Conservation (phyloP, 2,888 invertebrate species). For the Criorhina ranunculi region DNA sequence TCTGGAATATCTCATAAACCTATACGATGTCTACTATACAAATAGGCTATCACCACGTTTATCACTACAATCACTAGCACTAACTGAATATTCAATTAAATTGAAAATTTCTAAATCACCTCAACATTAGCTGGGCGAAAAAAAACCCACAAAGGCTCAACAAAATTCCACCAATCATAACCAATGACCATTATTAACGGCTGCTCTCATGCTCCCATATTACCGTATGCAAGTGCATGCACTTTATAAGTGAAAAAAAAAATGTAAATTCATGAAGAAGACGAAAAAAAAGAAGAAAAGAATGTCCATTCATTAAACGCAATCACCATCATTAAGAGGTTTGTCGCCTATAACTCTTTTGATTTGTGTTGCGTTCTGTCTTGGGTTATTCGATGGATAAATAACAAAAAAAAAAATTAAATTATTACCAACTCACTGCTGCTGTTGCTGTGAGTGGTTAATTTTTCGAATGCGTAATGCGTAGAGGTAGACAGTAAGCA, state of each 20-base stretch:
- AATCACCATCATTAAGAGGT: conserved; percentile 68
- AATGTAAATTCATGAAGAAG: conserved; percentile 60
- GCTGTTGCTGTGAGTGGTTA: not conserved
- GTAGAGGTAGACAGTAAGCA: not conserved
- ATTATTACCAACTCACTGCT: conserved; percentile 1
- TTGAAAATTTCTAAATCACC: conserved; percentile 14
- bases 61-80: conserved; percentile 12
- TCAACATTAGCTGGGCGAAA: conserved; percentile 10
- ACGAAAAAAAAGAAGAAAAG: conserved; percentile 10
- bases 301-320: conserved; percentile 60
- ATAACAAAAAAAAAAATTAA: conserved; percentile 36
- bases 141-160: conserved; percentile 24
- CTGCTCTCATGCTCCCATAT: conserved; percentile 8
- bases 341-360: conserved; percentile 65
- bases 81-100: conserved; percentile 38
- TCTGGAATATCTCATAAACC: no score
- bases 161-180: conserved; percentile 39
- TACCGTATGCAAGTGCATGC: conserved; percentile 20
- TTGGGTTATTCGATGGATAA: conserved; percentile 26
- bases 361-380: conserved; percentile 5
- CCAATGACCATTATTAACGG: conserved; percentile 65
- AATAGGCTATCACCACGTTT: not conserved
- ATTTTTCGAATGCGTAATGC: conserved; percentile 16
- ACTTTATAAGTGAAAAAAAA: conserved; percentile 65
- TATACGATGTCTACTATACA: no score